phyloP scores from a whole-genome alignment of 2,888 invertebrate species.

The Mystacides longicornis region DNA sequence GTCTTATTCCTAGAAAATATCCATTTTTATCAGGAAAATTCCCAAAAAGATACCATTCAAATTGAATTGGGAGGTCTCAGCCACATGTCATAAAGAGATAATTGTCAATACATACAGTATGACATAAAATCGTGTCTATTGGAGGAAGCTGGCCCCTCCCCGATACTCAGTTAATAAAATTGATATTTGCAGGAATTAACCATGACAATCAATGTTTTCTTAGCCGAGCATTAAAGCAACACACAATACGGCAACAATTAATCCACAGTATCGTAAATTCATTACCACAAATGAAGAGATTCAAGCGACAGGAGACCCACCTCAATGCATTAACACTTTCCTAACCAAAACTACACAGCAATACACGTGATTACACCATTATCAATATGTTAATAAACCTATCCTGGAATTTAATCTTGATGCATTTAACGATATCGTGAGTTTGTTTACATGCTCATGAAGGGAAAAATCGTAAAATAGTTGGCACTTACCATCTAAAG shows the following conservation, averaged over 20 bases:
- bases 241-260: no score
- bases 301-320: conserved; percentile 35
- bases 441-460: conserved; percentile 15
- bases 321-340: conserved; percentile 34
- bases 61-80: not conserved
- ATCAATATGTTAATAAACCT: not conserved
- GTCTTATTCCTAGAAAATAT: no score
- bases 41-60: not conserved
- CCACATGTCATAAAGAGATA: conserved; percentile 20
- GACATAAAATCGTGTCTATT: not conserved
- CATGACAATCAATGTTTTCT: no score
- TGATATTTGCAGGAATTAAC: no score
- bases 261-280: conserved; percentile 33
- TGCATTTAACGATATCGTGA: not conserved
- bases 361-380: conserved; percentile 11
- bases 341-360: conserved; percentile 21
- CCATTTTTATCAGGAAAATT: not conserved
- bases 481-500: conserved; percentile 54
- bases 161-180: not conserved
- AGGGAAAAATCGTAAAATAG: conserved; percentile 48
- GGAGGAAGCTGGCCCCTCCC: conserved; percentile 20
- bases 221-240: no score
- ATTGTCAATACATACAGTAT: conserved; percentile 20
- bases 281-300: conserved; percentile 41
- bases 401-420: not conserved